Conservation (phyloP, 2,888 invertebrate genomes). For the Drosophila siamana region DNA sequence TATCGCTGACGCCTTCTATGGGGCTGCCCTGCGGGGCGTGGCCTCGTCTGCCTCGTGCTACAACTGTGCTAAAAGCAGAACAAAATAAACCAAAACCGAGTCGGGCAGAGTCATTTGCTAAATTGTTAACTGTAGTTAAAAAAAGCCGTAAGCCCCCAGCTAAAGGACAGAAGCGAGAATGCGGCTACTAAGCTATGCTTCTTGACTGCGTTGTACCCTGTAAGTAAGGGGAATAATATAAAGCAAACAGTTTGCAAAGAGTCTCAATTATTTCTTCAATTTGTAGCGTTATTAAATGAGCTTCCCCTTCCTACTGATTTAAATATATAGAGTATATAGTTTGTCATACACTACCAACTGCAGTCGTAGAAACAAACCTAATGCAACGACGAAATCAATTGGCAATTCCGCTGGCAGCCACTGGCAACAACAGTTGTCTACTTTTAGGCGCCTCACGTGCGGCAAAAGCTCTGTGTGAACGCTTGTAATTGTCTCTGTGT, state of each 20-base stretch:
- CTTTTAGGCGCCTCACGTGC: slow-evolving; percentile 73
- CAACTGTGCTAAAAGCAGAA: slow-evolving; percentile 40
- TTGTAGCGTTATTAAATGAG: no score
- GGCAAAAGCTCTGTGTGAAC: slow-evolving; percentile 21
- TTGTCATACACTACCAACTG: background rate
- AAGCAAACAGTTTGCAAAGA: no score
- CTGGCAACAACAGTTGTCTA: slow-evolving; percentile 60
- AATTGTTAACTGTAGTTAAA: slow-evolving; percentile 68
- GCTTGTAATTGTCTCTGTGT: slow-evolving; percentile 15
- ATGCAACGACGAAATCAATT: slow-evolving; percentile 71
- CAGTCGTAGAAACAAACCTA: slow-evolving; percentile 4
- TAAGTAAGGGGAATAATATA: background rate
- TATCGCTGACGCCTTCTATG: slow-evolving; percentile 68
- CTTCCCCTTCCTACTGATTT: no score
- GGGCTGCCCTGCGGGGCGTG: background rate
- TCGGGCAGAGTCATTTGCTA: slow-evolving; percentile 64
- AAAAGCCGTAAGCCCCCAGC: slow-evolving; percentile 42
- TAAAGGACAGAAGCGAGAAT: slow-evolving; percentile 10
- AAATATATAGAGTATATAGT: background rate
- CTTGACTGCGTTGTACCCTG: background rate
- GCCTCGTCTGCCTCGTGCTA: slow-evolving; percentile 20
- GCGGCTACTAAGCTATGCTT: background rate
- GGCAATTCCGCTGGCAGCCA: slow-evolving; percentile 53
- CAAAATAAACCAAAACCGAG: slow-evolving; percentile 44
- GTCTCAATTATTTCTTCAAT: no score